Percentiles rank a stretch among this genome's conserved stretches.
Conservation (phyloP, 1,140 invertebrate species). For the Neelides sp. region DNA sequence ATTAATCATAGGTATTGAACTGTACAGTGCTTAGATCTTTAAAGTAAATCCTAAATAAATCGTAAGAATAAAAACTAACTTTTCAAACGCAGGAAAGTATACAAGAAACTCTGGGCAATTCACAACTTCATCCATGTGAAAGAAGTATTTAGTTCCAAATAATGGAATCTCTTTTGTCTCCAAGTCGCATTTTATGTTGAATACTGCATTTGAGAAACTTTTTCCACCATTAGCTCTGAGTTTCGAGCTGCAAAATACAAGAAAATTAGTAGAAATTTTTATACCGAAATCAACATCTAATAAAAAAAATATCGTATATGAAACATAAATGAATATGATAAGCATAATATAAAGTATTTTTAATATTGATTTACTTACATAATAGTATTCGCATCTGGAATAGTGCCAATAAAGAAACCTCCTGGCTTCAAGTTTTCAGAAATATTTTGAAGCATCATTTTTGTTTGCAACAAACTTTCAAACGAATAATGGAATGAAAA, state of each 20-base stretch:
- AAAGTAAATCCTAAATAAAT: not conserved
- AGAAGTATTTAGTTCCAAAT: conserved; percentile 94
- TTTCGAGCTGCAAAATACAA: conserved; percentile 8
- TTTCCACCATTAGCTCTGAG: conserved; percentile 5
- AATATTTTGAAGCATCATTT: conserved; percentile 84
- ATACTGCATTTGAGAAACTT: conserved; percentile 26
- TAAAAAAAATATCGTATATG: no score
- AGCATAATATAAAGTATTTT: no score
- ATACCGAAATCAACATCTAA: no score
- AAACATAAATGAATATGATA: no score
- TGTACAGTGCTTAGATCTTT: conserved; percentile 5
- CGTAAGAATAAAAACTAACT: conserved; percentile 38
- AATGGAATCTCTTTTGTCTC: conserved; percentile 58
- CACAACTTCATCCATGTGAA: conserved; percentile 87
- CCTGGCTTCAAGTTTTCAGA: conserved; percentile 73
- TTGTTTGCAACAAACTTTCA: conserved; percentile 78
- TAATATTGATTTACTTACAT: conserved; percentile 50
- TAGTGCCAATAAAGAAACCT: conserved; percentile 93
- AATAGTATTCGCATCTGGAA: conserved; percentile 84
- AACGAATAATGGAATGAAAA: conserved; percentile 97
- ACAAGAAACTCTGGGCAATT: conserved; percentile 98
- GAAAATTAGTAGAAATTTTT: no score
- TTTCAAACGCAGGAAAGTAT: conserved; percentile 71
- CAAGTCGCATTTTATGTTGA: conserved; percentile 15
- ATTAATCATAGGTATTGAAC: not conserved